Evolutionary conservation across 1,140 invertebrate genomes (phyloP).

Genomic region (Sitophilus oryzae): DNA sequence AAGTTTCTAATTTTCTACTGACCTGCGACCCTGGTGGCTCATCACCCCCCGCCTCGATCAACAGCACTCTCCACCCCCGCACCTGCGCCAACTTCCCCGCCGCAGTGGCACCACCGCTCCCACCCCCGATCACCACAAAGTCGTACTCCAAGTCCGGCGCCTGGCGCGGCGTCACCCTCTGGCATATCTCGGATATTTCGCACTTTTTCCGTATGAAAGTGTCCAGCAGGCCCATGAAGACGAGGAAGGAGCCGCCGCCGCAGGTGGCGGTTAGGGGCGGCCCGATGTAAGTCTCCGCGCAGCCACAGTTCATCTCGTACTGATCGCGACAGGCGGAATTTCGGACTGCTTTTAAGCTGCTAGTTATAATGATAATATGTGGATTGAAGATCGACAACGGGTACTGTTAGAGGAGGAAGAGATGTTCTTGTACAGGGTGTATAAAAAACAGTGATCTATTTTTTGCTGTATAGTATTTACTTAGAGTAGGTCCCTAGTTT

Average conservation of each 20-base stretch:
- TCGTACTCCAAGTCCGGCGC: conserved; percentile 48
- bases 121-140: conserved; percentile 55
- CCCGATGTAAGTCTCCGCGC: conserved; percentile 41
- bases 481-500: too few relatives aligned
- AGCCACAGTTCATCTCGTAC: conserved; percentile 40
- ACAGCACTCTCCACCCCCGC: conserved; percentile 47
- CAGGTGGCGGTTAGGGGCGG: conserved; percentile 49
- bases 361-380: background rate
- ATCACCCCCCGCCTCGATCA: conserved; percentile 59
- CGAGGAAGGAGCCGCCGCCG: conserved; percentile 47
- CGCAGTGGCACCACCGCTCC: conserved; percentile 52
- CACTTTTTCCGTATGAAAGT: conserved; percentile 47
- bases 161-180: conserved; percentile 43
- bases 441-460: too few relatives aligned
- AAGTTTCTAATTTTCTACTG: too few relatives aligned
- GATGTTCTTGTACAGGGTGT: too few relatives aligned
- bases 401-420: too few relatives aligned
- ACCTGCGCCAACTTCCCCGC: conserved; percentile 46
- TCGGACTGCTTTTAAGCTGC: conserved; percentile 2
- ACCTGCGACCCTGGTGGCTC: conserved; percentile 48
- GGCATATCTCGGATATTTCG: conserved; percentile 48
- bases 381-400: background rate
- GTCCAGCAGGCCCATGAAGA: conserved; percentile 54
- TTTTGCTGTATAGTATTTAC: too few relatives aligned
- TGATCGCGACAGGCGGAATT: background rate